Percentiles rank a stretch among this genome's conserved stretches.
phyloP scores from a whole-genome alignment of 2,888 invertebrate genomes.

The Parnassius apollo region DNA sequence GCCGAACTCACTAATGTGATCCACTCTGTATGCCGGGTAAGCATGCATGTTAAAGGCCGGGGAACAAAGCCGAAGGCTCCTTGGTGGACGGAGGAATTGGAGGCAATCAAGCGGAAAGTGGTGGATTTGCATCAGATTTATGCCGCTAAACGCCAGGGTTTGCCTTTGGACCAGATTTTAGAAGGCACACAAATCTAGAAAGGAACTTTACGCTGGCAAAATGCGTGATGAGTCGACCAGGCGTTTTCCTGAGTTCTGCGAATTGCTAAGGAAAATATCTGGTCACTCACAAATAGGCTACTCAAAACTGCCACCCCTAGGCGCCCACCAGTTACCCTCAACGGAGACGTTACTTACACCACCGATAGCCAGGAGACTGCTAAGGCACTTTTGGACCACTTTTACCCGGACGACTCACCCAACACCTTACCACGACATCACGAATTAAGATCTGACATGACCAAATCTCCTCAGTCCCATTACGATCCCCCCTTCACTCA shows the following conservation, averaged over 20 bases:
- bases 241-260: conserved; percentile 25
- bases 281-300: conserved; percentile 29
- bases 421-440: no score
- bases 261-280: conserved; percentile 29
- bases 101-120: no score
- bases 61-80: no score
- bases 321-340: conserved; percentile 18
- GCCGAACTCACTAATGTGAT: no score
- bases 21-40: no score
- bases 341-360: conserved; percentile 21
- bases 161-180: neutral
- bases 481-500: conserved; percentile 21
- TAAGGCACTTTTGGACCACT: no score
- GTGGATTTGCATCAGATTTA: no score
- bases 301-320: conserved; percentile 17
- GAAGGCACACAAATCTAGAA: neutral
- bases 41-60: no score
- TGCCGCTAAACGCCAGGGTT: neutral
- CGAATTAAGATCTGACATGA: no score
- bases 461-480: neutral
- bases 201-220: neutral
- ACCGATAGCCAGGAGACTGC: conserved; percentile 8
- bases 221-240: conserved; percentile 11
- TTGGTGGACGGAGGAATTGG: no score
- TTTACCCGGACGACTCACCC: no score